Conservation (phyloP, 2,113 vertebrate genomes). For the Microtus pennsylvanicus region DNA sequence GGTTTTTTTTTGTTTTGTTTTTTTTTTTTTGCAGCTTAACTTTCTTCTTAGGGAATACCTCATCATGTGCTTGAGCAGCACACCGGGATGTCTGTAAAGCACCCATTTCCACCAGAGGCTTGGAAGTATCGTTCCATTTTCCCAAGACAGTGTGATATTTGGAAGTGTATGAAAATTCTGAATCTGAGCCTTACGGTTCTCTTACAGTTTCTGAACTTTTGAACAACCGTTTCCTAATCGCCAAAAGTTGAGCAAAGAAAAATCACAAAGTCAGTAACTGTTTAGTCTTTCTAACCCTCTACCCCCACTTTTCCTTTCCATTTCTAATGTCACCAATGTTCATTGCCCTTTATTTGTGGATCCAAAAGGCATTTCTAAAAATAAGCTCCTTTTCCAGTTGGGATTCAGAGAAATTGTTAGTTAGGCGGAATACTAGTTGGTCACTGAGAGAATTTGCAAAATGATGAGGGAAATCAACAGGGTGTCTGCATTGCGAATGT, state of each 20-base stretch:
- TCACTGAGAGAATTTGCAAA: background rate
- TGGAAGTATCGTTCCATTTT: background rate
- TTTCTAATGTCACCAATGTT: background rate
- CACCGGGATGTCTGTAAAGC: background rate
- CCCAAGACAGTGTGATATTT: background rate
- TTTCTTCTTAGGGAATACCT: background rate
- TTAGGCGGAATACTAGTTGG: background rate
- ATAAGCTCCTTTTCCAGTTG: background rate
- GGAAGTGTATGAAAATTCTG: background rate
- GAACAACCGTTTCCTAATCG: background rate
- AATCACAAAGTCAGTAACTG: background rate
- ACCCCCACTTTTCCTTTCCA: background rate
- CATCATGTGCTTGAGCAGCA: background rate
- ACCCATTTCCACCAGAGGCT: too few relatives aligned
- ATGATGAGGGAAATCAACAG: background rate
- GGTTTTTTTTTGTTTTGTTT: too few relatives aligned
- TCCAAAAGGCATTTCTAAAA: background rate
- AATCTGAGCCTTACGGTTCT: background rate
- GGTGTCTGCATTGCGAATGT: background rate
- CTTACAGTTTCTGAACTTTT: background rate
- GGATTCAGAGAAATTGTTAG: background rate
- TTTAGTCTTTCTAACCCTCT: background rate
- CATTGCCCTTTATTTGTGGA: background rate
- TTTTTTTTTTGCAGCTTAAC: background rate
- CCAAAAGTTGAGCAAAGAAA: too few relatives aligned